phyloP scores from a whole-genome alignment of 2,797 vertebrate species.

The Zalophus californianus region DNA sequence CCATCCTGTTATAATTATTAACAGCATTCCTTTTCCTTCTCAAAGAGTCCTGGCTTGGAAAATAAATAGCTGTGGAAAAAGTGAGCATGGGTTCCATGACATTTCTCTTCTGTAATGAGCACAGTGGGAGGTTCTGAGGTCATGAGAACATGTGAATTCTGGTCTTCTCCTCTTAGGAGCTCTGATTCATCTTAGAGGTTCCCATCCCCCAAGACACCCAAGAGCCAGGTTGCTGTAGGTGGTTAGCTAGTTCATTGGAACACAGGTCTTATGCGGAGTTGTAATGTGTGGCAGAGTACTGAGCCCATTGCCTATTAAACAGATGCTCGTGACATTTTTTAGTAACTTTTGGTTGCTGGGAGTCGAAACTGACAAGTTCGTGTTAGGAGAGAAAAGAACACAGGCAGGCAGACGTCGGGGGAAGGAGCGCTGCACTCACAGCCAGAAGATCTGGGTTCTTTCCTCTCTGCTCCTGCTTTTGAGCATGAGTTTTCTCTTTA shows the following conservation, averaged over 20 bases:
- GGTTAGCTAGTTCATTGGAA: background rate
- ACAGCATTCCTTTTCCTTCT: conserved; percentile 47
- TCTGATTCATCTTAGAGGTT: background rate
- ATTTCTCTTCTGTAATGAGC: background rate
- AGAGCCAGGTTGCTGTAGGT: background rate
- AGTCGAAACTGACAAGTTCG: background rate
- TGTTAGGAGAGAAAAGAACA: background rate
- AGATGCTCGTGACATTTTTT: background rate
- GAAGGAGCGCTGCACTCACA: background rate
- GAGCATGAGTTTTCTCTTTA: background rate
- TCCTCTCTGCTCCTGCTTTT: background rate
- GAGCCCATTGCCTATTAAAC: background rate
- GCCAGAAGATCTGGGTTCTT: background rate
- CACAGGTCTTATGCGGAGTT: too few species aligned
- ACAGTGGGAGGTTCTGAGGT: background rate
- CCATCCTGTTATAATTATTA: background rate
- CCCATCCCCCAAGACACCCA: background rate
- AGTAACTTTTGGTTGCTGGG: background rate
- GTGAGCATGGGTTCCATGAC: background rate
- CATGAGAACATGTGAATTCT: background rate
- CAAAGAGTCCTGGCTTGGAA: background rate
- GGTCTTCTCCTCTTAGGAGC: background rate
- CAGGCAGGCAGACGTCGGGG: background rate
- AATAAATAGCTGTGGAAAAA: background rate
- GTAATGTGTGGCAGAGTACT: background rate